These are phyloP conservation scores for Turritopsis dohrnii DNA, from an alignment of 30 jellyfish, hydroid and myxozoan species.

Conservation along the genomic window DNA sequence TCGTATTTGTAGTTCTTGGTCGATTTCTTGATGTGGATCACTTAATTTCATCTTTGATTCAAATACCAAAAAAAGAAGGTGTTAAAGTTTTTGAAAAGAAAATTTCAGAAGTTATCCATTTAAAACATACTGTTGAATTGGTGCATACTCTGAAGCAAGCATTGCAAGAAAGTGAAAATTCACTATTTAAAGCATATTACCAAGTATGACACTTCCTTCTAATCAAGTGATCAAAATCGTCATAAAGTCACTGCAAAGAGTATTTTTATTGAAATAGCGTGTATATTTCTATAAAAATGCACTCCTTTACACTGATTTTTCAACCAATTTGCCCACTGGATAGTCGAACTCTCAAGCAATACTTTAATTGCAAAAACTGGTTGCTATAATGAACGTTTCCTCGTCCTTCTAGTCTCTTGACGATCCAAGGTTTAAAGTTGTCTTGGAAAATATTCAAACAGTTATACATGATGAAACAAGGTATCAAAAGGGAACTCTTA, in stretches of 20 bases:
- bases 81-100: conserved; percentile 54
- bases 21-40: conserved; percentile 83
- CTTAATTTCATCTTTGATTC: conserved; percentile 67
- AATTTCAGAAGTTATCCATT: conserved; percentile 55
- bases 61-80: conserved; percentile 80
- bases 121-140: conserved; percentile 77
- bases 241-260: too few relatives aligned
- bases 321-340: too few relatives aligned
- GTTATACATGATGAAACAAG: conserved; percentile 77
- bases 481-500: conserved; percentile 83
- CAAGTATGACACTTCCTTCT: conserved; percentile 29
- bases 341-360: too few relatives aligned
- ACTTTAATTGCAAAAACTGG: too few relatives aligned
- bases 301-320: too few relatives aligned
- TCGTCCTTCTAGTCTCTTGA: conserved; percentile 52
- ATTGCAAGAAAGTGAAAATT: conserved; percentile 52
- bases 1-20: conserved; percentile 46
- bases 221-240: neutral
- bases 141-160: conserved; percentile 53
- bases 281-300: too few relatives aligned
- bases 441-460: conserved; percentile 57
- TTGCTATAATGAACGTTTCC: too few relatives aligned
- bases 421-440: conserved; percentile 51
- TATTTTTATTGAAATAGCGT: too few relatives aligned
- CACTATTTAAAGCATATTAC: conserved; percentile 52